These are phyloP conservation scores for Dysdera silvatica DNA, from an alignment of 1,140 invertebrate genomes.

Conservation along the genomic window DNA sequence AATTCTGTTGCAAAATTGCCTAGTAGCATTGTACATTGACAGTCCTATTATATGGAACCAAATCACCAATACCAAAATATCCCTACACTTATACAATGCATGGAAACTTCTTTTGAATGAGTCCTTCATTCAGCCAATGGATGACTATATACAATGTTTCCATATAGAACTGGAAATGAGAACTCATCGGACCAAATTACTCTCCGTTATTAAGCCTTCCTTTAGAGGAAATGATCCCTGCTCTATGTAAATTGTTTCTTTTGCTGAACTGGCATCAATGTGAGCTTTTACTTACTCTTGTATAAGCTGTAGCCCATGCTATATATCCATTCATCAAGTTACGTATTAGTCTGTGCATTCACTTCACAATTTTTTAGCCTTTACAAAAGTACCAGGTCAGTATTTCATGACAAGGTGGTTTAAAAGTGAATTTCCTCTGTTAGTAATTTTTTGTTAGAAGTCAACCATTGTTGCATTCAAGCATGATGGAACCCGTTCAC, in stretches of 20 bases:
- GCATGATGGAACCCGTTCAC: neutral
- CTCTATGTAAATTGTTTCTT: too few relatives aligned
- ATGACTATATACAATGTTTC: neutral
- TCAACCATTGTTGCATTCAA: neutral
- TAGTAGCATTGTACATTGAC: too few relatives aligned
- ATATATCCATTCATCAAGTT: neutral
- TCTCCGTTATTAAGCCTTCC: neutral
- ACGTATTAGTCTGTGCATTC: neutral
- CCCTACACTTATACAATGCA: neutral
- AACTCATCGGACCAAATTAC: neutral
- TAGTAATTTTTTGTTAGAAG: neutral
- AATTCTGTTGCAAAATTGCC: too few relatives aligned
- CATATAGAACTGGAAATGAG: neutral
- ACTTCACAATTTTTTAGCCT: too few relatives aligned
- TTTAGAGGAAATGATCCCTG: neutral
- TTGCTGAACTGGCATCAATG: too few relatives aligned
- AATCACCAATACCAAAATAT: neutral
- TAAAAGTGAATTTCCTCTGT: too few relatives aligned
- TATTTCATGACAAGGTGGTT: too few relatives aligned
- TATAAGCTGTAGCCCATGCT: too few relatives aligned
- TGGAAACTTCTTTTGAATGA: neutral
- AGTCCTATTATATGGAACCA: too few relatives aligned
- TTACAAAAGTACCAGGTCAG: too few relatives aligned
- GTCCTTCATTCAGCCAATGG: neutral
- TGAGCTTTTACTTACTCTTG: too few relatives aligned